Evolutionary conservation across 2,888 invertebrate genomes (phyloP), one percentile per base, ranked within the genome.

Genomic region (Melipona bicolor): DNA sequence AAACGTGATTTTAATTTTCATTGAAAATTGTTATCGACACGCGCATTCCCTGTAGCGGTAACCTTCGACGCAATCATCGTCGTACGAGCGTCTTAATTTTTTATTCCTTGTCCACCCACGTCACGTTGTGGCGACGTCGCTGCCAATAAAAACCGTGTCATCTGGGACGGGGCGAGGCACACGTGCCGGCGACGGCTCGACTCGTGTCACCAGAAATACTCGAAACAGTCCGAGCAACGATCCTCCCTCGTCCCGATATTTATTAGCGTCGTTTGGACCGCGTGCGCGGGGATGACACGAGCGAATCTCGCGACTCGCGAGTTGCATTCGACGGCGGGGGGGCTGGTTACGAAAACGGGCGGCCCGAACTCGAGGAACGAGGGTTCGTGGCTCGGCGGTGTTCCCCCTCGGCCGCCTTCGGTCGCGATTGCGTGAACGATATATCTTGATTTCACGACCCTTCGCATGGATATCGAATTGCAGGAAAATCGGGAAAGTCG

Each of bases 381-480:
- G 59, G 43, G n/a, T 17, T 62, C 59, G 21, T 21, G 70, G 80
- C 59, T 56, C n/a, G 56, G 13, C 56, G n/a, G 32, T 24, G 32
- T 24, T 11, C 43, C 43, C 43, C 43, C 83, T 56, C 70, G 65
- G 17, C 0, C 61, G 52, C 54, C 65, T 79, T 89, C 81, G 77
- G 56, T 65, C 72, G 32, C 80, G 80, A 81, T 86, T 76, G 81
- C 79, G 73, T 65, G 88, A 86, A 87, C 91, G 91, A 94, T 94
- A 93, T 93, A 94, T 94, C 94, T 94, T 93, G 94, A 94, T 94
- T 94, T 92, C 91, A 92, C 91, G 94, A 94, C 94, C 94, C 94
- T 93, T 92, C 93, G 92, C 93, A 93, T 91, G 93, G 91, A 92
- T 94, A 94, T 94, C 94, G 91, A 92, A 93, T 94, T 94, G 91